A percentile compares a stretch with the other conserved stretches of the same genome.
phyloP scores from a whole-genome alignment of 2,797 vertebrate genomes.

The Chanos chanos region DNA sequence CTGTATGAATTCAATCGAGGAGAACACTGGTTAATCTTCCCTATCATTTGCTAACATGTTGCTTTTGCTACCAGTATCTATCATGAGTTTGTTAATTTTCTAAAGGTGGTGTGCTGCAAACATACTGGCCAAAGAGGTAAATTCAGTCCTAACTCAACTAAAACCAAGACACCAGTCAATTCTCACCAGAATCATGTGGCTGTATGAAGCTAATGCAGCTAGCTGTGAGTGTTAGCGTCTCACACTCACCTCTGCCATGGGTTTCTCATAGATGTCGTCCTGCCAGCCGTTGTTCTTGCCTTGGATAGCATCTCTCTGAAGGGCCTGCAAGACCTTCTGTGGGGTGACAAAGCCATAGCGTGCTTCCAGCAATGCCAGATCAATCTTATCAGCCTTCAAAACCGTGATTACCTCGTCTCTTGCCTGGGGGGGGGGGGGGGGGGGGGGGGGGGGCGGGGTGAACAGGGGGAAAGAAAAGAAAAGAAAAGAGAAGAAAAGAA shows the following conservation, averaged over 20 bases:
- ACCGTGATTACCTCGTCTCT: conserved; percentile 96
- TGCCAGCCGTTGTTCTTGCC: conserved; percentile 75
- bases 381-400: conserved; percentile 93
- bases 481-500: background rate
- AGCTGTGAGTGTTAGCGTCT: background rate
- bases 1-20: too few species aligned
- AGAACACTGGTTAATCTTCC: too few species aligned
- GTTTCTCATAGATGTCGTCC: conserved; percentile 94
- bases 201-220: too few species aligned
- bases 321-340: conserved; percentile 87
- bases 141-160: too few species aligned
- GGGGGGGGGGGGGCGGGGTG: background rate
- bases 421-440: conserved; percentile 69
- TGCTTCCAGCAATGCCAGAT: conserved; percentile 89
- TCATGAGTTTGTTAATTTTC: too few species aligned
- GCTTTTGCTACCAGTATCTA: too few species aligned
- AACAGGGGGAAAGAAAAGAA: background rate
- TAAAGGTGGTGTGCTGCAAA: too few species aligned
- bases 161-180: too few species aligned
- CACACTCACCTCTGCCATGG: conserved; percentile 86
- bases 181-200: too few species aligned
- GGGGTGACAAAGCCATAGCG: conserved; percentile 95
- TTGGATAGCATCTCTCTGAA: conserved; percentile 90
- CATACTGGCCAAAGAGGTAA: too few species aligned
- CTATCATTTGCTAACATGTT: too few species aligned